Base-by-base conservation (phyloP, 2,888 invertebrate genomes). In the Agonopterix heracliana region DNA sequence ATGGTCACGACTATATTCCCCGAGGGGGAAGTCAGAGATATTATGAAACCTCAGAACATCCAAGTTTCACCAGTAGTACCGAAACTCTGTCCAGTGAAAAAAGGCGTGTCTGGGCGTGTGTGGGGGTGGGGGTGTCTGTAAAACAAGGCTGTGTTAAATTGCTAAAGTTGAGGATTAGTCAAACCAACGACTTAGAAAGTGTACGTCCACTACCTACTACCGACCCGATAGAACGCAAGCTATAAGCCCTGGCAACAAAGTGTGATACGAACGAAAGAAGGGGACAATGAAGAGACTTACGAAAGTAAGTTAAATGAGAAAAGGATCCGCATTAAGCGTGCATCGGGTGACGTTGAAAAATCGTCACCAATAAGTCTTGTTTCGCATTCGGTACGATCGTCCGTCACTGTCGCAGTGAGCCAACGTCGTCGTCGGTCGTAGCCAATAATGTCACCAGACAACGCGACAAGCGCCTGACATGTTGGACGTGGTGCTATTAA, bases 301-400 rank as follows among this genome's bases (percentile, higher is more conserved):
- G 56, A 53, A 65, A 71, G 56, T 64, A 54, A 71, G 71, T 74
- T 75, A 64, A 74, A 74, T 65, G 65, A 73, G 68, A 61, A 69
- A 69, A 63, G 61, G 58, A 60, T 58, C 53, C 54, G 64, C 60
- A 61, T 64, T 64, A 70, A 64, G 57, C 63, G 62, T 69, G 62
- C 68, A 71, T 64, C 59, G 64, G 49, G 60, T 65, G 78, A 79
- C 82, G 68, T 78, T 85, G 82, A 84, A 74, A 75, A 77, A 81
- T 82, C 59, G 83, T 78, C 69, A 61, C 70, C 78, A 80, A 80
- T 86, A 84, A 82, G 78, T 85, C 71, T 78, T 66, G 74, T 74
- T 76, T 79, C 75, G 73, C 69, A 76, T 74, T 80, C 71, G 64
- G 63, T 60, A 58, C 63, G 66, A 69, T 78, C 81, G 78, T 85